Evolutionary conservation across 1,140 invertebrate genomes (phyloP), one percentile per base, ranked within the genome.

Genomic region (Gryllus bimaculatus): DNA sequence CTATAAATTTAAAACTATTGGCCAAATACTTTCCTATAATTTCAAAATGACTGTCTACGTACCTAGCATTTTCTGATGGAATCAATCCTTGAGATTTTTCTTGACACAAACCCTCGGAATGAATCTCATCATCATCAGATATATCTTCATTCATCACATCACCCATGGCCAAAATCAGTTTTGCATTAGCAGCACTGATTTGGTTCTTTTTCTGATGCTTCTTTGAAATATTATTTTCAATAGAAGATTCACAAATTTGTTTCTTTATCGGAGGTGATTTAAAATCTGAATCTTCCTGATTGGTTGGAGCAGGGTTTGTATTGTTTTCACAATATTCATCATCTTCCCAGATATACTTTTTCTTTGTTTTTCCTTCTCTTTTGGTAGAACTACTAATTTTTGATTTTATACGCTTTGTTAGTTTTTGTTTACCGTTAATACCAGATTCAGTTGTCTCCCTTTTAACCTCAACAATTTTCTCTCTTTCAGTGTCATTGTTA

Each of bases 241-340:
- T 10, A 4, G 74, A 10, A 18, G 47, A 73, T 15, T 26, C 73
- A 73, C 39, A 73, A 76, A 10, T 79, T 48, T 48, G 77, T 74
- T 79, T 80, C 54, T 78, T 80, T 7, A 49, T 2, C 77, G 48
- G 75, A 26, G 20, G 75, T 7, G 10, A 0, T 21, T 39, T 39
- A 13, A 13, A 13, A 66, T 66, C 10, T 7, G 3, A 18, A 3
- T 66, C 18, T 66, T 66, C 2, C 18, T 10, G 10, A 66, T 18
- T 66, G 10, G 10, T 66, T 66, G 0, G 18, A 66, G 54, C 18
- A 18, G 10, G 10, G 10, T 66, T 66, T 3, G 54, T 13, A 66
- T 13, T 7, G 7, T 13, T 3, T 10, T 80, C 73, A 2, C 47
- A 76, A 77, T 84, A 83, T 78, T 84, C 81, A 76, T 84, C 84